Evolutionary conservation across 1,140 invertebrate species (phyloP).

Genomic region (Orchestia grillus): DNA sequence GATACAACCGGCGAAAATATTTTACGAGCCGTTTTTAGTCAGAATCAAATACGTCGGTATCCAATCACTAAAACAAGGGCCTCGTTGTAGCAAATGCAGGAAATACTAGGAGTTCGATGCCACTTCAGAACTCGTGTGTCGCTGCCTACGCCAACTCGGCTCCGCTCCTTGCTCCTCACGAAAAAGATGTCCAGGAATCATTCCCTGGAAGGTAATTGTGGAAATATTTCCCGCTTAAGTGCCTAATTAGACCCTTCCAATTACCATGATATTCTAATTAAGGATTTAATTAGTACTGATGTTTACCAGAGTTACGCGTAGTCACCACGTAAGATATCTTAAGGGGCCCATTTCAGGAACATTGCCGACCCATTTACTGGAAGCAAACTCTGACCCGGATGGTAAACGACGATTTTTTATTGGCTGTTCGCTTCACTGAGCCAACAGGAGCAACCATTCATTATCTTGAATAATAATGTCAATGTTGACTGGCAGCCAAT

Average conservation of each 20-base stretch:
- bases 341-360: neutral
- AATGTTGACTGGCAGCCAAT: neutral
- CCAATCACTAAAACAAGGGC: neutral
- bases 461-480: neutral
- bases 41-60: neutral
- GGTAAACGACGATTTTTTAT: conserved; percentile 12
- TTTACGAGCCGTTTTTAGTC: neutral
- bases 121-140: neutral
- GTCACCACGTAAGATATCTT: conserved; percentile 25
- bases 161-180: neutral
- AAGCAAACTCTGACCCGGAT: neutral
- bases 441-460: neutral
- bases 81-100: neutral
- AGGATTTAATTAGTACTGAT: conserved; percentile 53
- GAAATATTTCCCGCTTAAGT: conserved; percentile 32
- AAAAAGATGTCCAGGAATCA: conserved; percentile 16
- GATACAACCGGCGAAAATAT: neutral
- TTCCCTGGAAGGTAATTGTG: neutral
- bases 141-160: neutral
- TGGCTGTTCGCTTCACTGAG: neutral
- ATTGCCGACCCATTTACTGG: neutral
- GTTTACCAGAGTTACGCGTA: conserved; percentile 1
- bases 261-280: conserved; percentile 57
- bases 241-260: conserved; percentile 39
- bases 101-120: neutral